These are phyloP conservation scores for Bovichtus diacanthus DNA, from an alignment of 2,797 vertebrate genomes.

Conservation along the genomic window DNA sequence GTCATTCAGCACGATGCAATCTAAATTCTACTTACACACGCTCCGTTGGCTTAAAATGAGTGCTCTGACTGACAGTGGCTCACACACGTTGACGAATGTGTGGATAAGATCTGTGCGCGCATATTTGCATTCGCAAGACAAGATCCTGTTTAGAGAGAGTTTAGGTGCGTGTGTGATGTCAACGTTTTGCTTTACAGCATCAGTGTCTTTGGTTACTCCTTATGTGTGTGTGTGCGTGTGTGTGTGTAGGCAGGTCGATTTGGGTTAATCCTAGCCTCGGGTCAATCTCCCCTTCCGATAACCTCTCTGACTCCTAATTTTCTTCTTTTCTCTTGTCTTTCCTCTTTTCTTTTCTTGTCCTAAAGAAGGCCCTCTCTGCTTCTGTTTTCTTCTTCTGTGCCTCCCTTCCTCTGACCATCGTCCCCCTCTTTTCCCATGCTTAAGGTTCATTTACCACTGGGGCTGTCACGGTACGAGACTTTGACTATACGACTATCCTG, in stretches of 20 bases:
- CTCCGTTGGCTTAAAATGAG: neutral
- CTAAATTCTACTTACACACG: neutral
- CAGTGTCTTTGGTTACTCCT: neutral
- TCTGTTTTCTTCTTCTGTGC: neutral
- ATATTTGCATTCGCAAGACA: neutral
- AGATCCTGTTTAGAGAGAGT: neutral
- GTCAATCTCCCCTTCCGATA: slow-evolving; percentile 48
- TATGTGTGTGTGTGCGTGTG: neutral
- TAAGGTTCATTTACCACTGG: neutral
- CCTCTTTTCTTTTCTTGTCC: neutral
- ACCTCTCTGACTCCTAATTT: slow-evolving; percentile 40
- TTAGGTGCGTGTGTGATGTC: neutral
- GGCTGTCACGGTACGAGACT: too few relatives aligned
- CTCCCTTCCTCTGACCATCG: neutral
- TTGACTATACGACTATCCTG: too few relatives aligned
- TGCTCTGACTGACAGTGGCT: neutral
- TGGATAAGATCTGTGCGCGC: neutral
- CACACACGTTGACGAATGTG: neutral
- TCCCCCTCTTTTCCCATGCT: slow-evolving; percentile 19
- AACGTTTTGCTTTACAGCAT: neutral
- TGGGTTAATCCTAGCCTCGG: slow-evolving; percentile 45
- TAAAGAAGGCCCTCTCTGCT: neutral
- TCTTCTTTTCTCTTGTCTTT: slow-evolving; percentile 16
- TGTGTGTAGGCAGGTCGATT: slow-evolving; percentile 20
- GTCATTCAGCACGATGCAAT: slow-evolving; percentile 12